Evolutionary conservation across 2,113 vertebrate species (phyloP), one percentile per base, ranked within the genome.

Genomic region (Mesitornis unicolor): DNA sequence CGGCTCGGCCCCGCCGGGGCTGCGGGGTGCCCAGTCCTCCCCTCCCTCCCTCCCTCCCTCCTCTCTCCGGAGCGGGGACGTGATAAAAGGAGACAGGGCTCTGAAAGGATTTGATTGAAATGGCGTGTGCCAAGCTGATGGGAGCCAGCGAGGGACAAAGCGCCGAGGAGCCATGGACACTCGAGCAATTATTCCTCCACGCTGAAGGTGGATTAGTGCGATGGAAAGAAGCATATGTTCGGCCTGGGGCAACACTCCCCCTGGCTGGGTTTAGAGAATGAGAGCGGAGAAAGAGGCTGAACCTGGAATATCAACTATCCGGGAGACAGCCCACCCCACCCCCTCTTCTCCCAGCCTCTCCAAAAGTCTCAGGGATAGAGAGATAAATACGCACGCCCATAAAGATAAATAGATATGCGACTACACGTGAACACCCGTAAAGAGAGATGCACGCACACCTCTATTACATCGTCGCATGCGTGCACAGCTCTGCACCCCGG

Each of bases 161-260:
- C 99, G 98, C 98, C 97, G 98, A 98, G 98, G 98, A 99, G 98
- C 99, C 99, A 98, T 98, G 99, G 99, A 99, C 99, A 99, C 99
- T 99, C 98, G 98, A 99, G 99, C 99, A 99, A 99, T 99, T 99
- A 99, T 99, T 99, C 98, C 99, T 99, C 99, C 99, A 99, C 98
- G 99, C 99, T 99, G 99, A 99, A 99, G 99, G 99, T 99, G 99
- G 99, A 99, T 99, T 99, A 99, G 99, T 98, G 99, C 99, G 98
- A 99, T 99, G 99, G 99, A 99, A 99, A 99, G 99, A 99, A 99
- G 99, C 99, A 99, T 99, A 99, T 99, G 99, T 99, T 99, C 99
- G 98, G 99, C 99, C 99, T 97, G 98, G 98, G 99, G 99, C 99
- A 98, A 99, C 99, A 98, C 98, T 98, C 99, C 99, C 99, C 99